Base-by-base conservation (phyloP, 2,797 vertebrate genomes). In the Chelonia mydas region DNA sequence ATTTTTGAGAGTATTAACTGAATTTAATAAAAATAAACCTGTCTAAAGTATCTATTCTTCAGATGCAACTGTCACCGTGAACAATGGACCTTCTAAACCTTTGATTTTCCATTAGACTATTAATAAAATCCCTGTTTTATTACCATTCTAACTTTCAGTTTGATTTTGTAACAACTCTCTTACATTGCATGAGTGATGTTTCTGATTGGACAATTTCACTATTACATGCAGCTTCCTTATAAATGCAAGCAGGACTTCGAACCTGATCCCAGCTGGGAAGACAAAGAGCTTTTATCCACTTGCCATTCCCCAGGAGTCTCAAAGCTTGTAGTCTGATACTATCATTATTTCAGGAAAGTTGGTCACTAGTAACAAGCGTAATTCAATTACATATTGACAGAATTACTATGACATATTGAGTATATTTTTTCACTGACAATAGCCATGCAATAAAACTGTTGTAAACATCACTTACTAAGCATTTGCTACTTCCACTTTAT, bases 131-230 rank as follows among this genome's bases (percentile, higher is more conserved):
- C 11, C 5, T 5, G 31, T 83, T 87, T 90, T 86, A 41, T 72
- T 37, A 72, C 19, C 21, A 72, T 37, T 41, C n/a, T 37, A 72
- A 72, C 33, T n/a, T 37, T 68, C n/a, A 68, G 8, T 33, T 33
- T 37, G 17, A 8, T 37, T 37, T 72, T 41, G 21, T 45, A 54
- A 61, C 3, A 6, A 28, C 2, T 21, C 78, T 51, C 50, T 45
- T 4, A 10, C 0, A 0, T 17, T 88, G 37, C 72, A n/a, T 33
- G 84, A 23, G 0, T n/a, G 2, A 7, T 72, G 15, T 54, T 3
- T 2, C 5, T 4, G 79, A 79, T 87, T 61, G 5, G 6, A 41
- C 79, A 90, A 77, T 86, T 88, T 57, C 2, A 25, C 3, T 83
- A 33, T 50, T 12, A 27, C 88, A 51, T 53, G 0, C 12, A 16